phyloP scores from a whole-genome alignment of 2,113 vertebrate genomes.

The Ariopsis seemanni region DNA sequence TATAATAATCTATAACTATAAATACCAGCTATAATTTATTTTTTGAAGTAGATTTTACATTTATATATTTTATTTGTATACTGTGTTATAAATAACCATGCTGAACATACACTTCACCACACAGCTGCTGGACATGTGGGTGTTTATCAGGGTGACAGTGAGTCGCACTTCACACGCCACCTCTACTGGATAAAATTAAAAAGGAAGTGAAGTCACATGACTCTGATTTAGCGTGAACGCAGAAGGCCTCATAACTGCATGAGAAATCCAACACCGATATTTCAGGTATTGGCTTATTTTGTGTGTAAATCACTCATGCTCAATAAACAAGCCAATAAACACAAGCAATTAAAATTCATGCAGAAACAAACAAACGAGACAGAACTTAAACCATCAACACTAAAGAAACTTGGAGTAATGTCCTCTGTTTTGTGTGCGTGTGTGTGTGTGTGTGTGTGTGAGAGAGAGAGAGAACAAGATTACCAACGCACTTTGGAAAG shows the following conservation, averaged over 20 bases:
- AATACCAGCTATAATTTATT: not conserved
- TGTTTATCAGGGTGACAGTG: no score
- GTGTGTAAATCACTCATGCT: not conserved
- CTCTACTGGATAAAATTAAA: not conserved
- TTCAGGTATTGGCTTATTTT: not conserved
- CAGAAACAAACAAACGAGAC: not conserved
- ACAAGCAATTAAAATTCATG: not conserved
- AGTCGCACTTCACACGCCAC: not conserved
- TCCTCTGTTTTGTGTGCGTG: conserved; percentile 13
- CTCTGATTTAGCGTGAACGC: not conserved
- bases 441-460: conserved; percentile 37
- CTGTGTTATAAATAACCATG: no score
- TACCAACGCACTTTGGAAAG: conserved; percentile 74
- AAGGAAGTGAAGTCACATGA: not conserved
- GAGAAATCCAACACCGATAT: not conserved
- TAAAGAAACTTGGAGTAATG: not conserved
- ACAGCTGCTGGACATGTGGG: not conserved
- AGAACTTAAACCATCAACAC: conserved; percentile 29
- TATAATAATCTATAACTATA: not conserved
- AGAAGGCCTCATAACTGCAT: not conserved
- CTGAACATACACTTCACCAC: not conserved
- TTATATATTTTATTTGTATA: no score
- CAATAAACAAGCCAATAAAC: not conserved
- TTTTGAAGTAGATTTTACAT: no score
- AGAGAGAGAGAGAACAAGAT: conserved; percentile 29